Percentiles rank a stretch among this genome's conserved stretches.
Conservation (phyloP, 2,888 invertebrate species). For the Drosophila formosana region DNA sequence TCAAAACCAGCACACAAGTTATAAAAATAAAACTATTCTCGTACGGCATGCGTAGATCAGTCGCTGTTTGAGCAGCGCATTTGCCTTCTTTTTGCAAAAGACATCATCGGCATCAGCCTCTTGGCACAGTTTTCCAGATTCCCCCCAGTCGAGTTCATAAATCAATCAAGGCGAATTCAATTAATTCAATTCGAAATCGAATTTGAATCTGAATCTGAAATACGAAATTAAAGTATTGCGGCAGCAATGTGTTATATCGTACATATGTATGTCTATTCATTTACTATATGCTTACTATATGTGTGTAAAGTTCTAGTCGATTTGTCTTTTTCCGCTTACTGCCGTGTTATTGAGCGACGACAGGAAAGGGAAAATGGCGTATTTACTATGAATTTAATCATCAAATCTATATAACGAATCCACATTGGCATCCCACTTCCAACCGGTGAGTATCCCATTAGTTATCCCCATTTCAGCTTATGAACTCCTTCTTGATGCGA, state of each 20-base stretch:
- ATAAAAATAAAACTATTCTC: constrained; percentile 78
- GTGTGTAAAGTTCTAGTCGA: constrained; percentile 82
- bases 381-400: constrained; percentile 82
- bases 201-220: constrained; percentile 9
- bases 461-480: background rate
- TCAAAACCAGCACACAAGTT: constrained; percentile 75
- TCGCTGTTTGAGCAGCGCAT: constrained; percentile 49
- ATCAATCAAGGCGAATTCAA: constrained; percentile 74
- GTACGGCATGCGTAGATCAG: constrained; percentile 60
- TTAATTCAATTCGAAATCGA: constrained; percentile 56
- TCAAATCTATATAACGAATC: constrained; percentile 20
- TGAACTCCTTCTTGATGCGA: constrained; percentile 11
- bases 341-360: constrained; percentile 84
- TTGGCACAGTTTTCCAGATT: constrained; percentile 77
- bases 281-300: background rate
- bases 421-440: background rate
- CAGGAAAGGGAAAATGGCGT: constrained; percentile 86
- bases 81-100: constrained; percentile 27
- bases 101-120: constrained; percentile 42
- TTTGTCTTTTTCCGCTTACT: constrained; percentile 86
- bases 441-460: constrained; percentile 27
- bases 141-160: constrained; percentile 53
- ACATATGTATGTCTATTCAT: constrained; percentile 4
- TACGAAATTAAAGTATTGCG: constrained; percentile 32
- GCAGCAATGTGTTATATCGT: constrained; percentile 55